phyloP scores from a whole-genome alignment of 2,888 invertebrate genomes.

The Aproaerema taeniolella region DNA sequence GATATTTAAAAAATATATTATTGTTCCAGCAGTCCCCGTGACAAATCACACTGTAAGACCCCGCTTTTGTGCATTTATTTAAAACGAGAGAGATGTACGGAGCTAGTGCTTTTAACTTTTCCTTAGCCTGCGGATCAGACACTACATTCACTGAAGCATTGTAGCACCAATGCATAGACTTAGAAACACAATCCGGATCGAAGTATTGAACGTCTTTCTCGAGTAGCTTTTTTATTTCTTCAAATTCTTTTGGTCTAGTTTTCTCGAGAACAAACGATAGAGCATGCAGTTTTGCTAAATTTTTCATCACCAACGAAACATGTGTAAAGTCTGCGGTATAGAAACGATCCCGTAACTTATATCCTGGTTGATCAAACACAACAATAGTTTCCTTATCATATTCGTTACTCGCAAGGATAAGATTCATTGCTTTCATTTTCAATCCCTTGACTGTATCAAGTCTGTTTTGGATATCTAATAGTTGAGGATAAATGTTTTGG shows the following conservation, averaged over 20 bases:
- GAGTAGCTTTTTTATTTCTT: conserved; percentile 35
- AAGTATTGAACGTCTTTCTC: conserved; percentile 46
- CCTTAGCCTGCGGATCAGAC: conserved; percentile 30
- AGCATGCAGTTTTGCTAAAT: conserved; percentile 55
- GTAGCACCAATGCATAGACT: conserved; percentile 41
- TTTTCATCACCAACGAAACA: conserved; percentile 42
- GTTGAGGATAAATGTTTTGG: conserved; percentile 33
- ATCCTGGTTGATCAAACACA: too few species aligned
- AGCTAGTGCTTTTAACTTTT: conserved; percentile 34
- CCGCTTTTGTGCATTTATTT: conserved; percentile 39
- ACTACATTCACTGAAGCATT: conserved; percentile 45
- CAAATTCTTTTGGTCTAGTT: conserved; percentile 34
- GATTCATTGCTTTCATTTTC: conserved; percentile 52
- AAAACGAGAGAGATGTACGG: conserved; percentile 39
- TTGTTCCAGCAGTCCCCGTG: conserved; percentile 62
- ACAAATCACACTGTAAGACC: conserved; percentile 41
- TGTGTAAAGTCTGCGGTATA: conserved; percentile 41
- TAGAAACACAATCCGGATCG: conserved; percentile 35
- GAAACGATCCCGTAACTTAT: too few species aligned
- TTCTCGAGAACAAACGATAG: conserved; percentile 44
- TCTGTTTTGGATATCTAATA: conserved; percentile 40
- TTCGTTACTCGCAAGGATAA: conserved; percentile 38
- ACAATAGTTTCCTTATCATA: conserved; percentile 44
- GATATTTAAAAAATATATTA: conserved; percentile 46
- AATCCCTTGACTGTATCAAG: conserved; percentile 48